A percentile compares a stretch with the other conserved stretches of the same genome.
phyloP scores from a whole-genome alignment of 2,113 vertebrate species.

The Caloenas nicobarica region DNA sequence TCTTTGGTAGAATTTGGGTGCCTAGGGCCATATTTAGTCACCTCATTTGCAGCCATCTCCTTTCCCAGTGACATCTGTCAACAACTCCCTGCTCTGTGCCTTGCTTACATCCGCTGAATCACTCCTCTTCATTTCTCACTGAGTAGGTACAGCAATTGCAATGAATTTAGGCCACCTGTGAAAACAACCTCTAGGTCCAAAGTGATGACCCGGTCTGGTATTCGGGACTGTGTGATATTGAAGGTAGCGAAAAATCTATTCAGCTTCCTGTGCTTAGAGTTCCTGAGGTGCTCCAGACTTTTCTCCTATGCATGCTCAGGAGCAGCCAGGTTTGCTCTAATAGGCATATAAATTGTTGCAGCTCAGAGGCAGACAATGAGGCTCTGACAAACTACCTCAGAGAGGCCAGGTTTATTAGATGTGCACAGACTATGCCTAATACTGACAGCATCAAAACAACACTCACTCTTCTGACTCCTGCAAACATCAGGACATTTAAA shows the following conservation, averaged over 20 bases:
- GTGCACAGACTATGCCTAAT: background rate
- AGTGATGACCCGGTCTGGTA: accelerated
- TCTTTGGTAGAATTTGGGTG: background rate
- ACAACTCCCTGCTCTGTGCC: background rate
- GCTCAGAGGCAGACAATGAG: constrained; percentile 23
- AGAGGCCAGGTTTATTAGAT: constrained; percentile 34
- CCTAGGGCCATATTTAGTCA: background rate
- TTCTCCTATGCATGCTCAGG: background rate
- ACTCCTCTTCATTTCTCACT: background rate
- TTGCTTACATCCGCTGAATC: background rate
- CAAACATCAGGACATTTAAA: constrained; percentile 35
- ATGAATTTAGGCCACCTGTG: background rate
- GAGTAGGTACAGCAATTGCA: background rate
- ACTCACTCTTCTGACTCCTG: constrained; percentile 39
- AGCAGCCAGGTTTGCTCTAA: background rate
- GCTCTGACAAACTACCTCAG: constrained; percentile 13
- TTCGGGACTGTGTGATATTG: background rate
- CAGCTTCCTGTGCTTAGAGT: background rate
- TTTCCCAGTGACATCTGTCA: background rate
- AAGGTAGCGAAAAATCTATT: background rate
- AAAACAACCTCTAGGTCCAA: background rate
- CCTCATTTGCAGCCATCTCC: background rate
- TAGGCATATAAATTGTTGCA: background rate
- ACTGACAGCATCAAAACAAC: constrained; percentile 48
- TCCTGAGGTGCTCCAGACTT: background rate